Evolutionary conservation across 2,888 invertebrate species (phyloP), one percentile per base, ranked within the genome.

Genomic region (Alviniconcha strummeri): DNA sequence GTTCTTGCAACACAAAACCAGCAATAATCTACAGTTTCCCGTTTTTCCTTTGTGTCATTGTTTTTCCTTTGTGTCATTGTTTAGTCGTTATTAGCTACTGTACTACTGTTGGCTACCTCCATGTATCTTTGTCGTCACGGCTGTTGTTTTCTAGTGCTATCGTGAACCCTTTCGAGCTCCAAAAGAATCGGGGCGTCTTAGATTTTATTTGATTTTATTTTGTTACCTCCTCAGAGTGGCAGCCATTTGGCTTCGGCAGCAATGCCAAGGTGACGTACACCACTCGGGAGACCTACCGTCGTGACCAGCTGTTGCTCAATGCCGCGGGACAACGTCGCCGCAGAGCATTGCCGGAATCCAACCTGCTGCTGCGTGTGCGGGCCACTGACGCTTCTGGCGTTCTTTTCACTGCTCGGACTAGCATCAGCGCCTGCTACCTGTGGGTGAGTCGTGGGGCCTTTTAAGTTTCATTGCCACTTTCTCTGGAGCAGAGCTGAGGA

Each of bases 321-420:
- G n/a, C 85, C 5, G 56, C 74, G 11, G 19, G 80, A 8, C 82
- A 86, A 54, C 84, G 88, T 55, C 84, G 88, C 11, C 83, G 83
- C 76, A 80, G 85, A 17, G 84, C 88, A 8, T 82, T 75, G 11
- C 83, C 84, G 52, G 86, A 96, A 1, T 98, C 97, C 93, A 95
- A 95, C 6, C 94, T 98, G 52, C 96, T 97, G 82, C 94, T 98
- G 82, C 95, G 96, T 88, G 97, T 98, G 93, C 95, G 97, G 89
- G 98, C 98, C 0, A 95, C 96, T 36, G 96, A 96, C 91, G 95
- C 95, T 75, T 96, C 96, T 90, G 98, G 98, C 3, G 94, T 98
- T 60, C 94, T 99, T n/a, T 95, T 98, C 89, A 97, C 97, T 92
- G 96, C 97, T 2, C 96, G 97, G 0, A 97, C 97, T 69, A 97